Evolutionary conservation across 2,113 vertebrate species (phyloP).

Genomic region (Vicugna pacos): DNA sequence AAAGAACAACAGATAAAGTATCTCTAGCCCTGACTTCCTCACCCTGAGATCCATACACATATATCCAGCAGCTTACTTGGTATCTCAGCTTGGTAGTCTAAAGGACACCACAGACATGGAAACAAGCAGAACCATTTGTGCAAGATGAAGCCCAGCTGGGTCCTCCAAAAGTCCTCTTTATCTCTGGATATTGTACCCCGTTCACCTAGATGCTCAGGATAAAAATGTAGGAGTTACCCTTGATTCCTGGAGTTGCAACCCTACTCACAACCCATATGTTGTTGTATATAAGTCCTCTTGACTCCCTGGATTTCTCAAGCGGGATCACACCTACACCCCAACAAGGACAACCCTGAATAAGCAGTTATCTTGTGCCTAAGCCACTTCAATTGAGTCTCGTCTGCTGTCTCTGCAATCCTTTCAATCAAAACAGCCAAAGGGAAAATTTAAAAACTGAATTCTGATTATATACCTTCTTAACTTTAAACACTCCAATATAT

Average conservation of each 20-base stretch:
- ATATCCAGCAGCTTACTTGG: not conserved
- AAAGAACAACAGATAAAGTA: not conserved
- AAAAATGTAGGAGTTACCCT: not conserved
- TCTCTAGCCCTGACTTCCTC: not conserved
- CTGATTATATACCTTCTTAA: not conserved
- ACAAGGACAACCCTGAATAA: not conserved
- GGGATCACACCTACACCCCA: not conserved
- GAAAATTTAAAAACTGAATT: not conserved
- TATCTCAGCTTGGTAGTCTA: not conserved
- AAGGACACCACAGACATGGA: not conserved
- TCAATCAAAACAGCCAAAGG: not conserved
- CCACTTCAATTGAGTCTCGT: not conserved
- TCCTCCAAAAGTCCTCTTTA: not conserved
- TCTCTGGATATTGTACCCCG: not conserved
- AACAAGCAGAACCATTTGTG: not conserved
- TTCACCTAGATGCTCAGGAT: not conserved
- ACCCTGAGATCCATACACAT: not conserved
- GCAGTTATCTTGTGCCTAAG: not conserved
- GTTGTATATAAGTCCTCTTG: not conserved
- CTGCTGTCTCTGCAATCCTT: not conserved
- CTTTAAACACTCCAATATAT: not conserved
- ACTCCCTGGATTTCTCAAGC: not conserved
- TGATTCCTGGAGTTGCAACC: not conserved
- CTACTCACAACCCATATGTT: not conserved
- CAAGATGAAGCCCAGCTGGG: not conserved